A percentile compares a stretch with the other conserved stretches of the same genome.
Evolutionary conservation across 2,113 vertebrate species (phyloP).

Genomic region (Urocolius indicus): DNA sequence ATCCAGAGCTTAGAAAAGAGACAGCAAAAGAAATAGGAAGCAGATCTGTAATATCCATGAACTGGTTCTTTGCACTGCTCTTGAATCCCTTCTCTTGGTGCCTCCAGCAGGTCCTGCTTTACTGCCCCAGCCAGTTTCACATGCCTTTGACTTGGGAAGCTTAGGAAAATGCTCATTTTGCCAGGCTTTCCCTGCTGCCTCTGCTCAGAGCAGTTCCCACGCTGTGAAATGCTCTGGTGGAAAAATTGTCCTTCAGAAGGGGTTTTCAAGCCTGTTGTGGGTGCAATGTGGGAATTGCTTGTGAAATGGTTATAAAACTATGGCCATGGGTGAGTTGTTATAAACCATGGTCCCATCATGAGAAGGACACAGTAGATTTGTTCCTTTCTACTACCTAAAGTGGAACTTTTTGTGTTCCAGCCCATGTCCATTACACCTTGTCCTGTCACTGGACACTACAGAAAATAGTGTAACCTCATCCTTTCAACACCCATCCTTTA

Average conservation of each 20-base stretch:
- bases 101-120: slow-evolving; percentile 45
- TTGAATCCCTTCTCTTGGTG: background rate
- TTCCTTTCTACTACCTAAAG: background rate
- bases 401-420: too few species aligned
- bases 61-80: background rate
- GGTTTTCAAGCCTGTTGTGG: background rate
- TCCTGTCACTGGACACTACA: too few species aligned
- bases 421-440: too few species aligned
- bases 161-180: slow-evolving; percentile 37
- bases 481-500: too few species aligned
- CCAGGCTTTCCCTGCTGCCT: background rate
- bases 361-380: background rate
- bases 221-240: background rate
- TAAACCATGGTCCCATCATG: background rate
- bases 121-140: slow-evolving; percentile 47
- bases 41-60: background rate
- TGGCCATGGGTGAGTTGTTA: too few species aligned
- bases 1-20: background rate
- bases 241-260: background rate
- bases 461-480: too few species aligned
- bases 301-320: background rate
- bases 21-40: background rate
- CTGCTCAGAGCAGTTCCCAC: slow-evolving; percentile 40
- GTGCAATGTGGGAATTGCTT: background rate
- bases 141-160: slow-evolving; percentile 9